phyloP scores from a whole-genome alignment of 2,888 invertebrate species.

The Coenonympha arcania region DNA sequence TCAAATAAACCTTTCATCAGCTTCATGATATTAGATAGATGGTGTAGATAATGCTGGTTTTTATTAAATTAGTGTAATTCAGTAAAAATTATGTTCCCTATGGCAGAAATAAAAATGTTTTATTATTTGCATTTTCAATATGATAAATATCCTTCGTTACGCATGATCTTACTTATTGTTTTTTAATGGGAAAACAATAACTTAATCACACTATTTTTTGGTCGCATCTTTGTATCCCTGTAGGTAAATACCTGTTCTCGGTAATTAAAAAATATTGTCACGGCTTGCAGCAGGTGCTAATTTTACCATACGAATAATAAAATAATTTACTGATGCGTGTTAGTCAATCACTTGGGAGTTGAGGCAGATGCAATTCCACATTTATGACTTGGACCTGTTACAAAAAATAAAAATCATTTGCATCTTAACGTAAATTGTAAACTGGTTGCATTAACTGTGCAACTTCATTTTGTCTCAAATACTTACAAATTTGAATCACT shows the following conservation, averaged over 20 bases:
- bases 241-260: too few species aligned
- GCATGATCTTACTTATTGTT: too few species aligned
- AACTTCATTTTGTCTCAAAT: not conserved
- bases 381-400: slow-evolving; percentile 19
- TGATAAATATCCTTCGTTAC: too few species aligned
- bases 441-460: not conserved
- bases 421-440: slow-evolving; percentile 2
- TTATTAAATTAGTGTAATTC: too few species aligned
- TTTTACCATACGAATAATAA: slow-evolving; percentile 22
- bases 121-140: not conserved
- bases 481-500: too few species aligned
- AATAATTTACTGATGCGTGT: slow-evolving; percentile 12
- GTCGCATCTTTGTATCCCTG: not conserved
- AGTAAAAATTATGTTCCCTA: too few species aligned
- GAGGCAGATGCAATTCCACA: slow-evolving; percentile 22
- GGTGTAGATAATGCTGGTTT: too few species aligned
- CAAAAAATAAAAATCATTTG: slow-evolving; percentile 35
- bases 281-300: slow-evolving; percentile 15
- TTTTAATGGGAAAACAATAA: too few species aligned
- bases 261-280: not conserved
- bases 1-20: too few species aligned
- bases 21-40: too few species aligned
- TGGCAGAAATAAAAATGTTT: too few species aligned
- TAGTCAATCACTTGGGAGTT: slow-evolving; percentile 16
- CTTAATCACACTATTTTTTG: not conserved